Base-by-base conservation (phyloP, 2,113 vertebrate genomes). In the Fregata magnificens region DNA sequence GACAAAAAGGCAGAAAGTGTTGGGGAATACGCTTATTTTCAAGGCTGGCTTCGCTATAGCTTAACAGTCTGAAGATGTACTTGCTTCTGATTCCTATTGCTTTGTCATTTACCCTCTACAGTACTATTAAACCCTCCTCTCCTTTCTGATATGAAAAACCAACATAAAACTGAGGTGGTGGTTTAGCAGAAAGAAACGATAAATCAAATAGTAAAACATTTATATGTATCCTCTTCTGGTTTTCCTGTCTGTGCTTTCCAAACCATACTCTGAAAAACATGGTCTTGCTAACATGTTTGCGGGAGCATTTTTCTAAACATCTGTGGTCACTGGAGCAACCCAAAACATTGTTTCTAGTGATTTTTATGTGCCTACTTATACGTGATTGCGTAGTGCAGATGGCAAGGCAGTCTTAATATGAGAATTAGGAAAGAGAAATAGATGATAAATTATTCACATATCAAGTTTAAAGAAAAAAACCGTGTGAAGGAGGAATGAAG, bases 231-330 rank as follows among this genome's bases (percentile, higher is more conserved):
- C 55, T 95, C 38, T 78, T 93, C 59, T 88, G 95, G 80, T 94
- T 97, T 96, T 96, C 88, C 86, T 95, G 67, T 86, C 67, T 81
- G 8, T 65, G n/a, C 72, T 80, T 93, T 93, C 80, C 80, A 92
- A 76, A 90, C 97, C 63, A 19, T 92, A 22, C 44, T 77, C 67
- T 93, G 92, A 86, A 88, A 78, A 93, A 78, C 82, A 40, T 9
- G 29, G 67, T 81, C 82, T 67, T 3, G 4, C 47, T 86, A 79
- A 59, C 50, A 11, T 86, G 22, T 71, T 96, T 74, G 71, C 66
- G 72, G 74, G 63, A 78, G 12, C 42, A 47, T 66, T 96, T 83
- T 84, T 80, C 22, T 72, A 78, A 93, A 86, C 42, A 36, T 78
- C 69, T 97, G 88, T 95, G 92, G 88, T 94, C 77, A 56, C 80